Base-by-base conservation (phyloP, 2,797 vertebrate genomes). In the Remorina albescens region DNA sequence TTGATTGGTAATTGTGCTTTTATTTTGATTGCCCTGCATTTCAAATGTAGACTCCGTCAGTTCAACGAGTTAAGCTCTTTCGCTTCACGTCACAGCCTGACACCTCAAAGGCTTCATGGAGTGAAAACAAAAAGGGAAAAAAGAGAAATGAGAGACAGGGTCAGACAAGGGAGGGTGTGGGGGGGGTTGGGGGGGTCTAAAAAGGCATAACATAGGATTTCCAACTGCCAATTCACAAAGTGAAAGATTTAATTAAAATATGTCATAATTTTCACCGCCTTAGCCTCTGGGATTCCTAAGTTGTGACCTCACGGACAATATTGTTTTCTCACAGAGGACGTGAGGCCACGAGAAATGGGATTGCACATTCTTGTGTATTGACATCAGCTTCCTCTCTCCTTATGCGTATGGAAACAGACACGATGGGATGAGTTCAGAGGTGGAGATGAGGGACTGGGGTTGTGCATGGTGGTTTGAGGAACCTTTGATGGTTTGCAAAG, bases 171-270 rank as follows among this genome's bases (percentile, higher is more conserved):
- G 41, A 18, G 16, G 7, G 41, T 18, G 16, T 42, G 16, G 18
- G 41, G 18, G 16, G 6, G 16, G 18, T 15, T 18, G 76, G 58
- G 44, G 65, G 78, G 67, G 36, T 39, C 64, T 84, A 68, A 86
- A 84, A 90, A 86, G 57, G 64, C 72, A 74, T 84, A 87, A 85
- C 88, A 86, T 83, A 83, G 87, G 85, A 87, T 85, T 92, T 92
- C 63, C 78, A 90, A 81, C 87, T 90, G 91, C 88, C 91, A 91
- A 83, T 88, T 90, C 63, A 15, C 75, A 89, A 88, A 93, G 88
- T 93, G 85, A 93, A 91, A 92, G 79, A 92, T 93, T 94, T 92
- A 94, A 94, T 94, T 94, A 93, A 94, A 94, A 90, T 87, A 85
- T 93, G 91, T 94, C 90, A 91, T 91, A 83, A 88, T 92, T 92